Conservation (phyloP, 2,113 vertebrate species). For the Symphodus melops region DNA sequence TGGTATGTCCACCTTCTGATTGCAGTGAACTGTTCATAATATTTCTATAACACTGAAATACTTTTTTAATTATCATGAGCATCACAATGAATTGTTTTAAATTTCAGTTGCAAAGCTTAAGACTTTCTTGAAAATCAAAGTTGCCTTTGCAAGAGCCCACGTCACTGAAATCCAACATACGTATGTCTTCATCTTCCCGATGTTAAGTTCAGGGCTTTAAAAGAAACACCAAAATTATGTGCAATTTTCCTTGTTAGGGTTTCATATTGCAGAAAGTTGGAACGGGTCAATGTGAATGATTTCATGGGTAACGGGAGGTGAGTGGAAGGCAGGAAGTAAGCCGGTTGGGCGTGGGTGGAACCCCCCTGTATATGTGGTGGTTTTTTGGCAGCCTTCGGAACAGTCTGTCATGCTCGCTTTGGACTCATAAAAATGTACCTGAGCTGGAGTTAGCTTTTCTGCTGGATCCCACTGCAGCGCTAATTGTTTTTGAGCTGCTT, state of each 20-base stretch:
- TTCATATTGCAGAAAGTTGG: conserved; percentile 69
- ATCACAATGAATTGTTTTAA: conserved; percentile 28
- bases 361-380: conserved; percentile 44
- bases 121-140: neutral
- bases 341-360: conserved; percentile 48
- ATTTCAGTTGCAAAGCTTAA: conserved; percentile 11
- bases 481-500: conserved; percentile 73
- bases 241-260: conserved; percentile 74
- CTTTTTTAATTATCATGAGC: neutral
- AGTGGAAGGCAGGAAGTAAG: conserved; percentile 63
- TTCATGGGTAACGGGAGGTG: conserved; percentile 72
- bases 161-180: conserved; percentile 31
- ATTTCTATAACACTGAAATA: no score
- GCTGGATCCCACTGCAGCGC: conserved; percentile 55
- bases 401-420: conserved; percentile 72
- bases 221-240: conserved; percentile 69
- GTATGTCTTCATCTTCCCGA: conserved; percentile 52
- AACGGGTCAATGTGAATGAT: conserved; percentile 70
- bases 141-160: conserved; percentile 23
- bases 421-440: conserved; percentile 77
- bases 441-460: conserved; percentile 67
- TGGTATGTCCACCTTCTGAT: no score
- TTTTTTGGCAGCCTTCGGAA: conserved; percentile 57
- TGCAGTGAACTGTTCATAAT: no score
- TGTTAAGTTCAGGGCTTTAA: conserved; percentile 42